These are phyloP conservation scores for Tapera naevia DNA, from an alignment of 2,797 vertebrate genomes.

Conservation along the genomic window DNA sequence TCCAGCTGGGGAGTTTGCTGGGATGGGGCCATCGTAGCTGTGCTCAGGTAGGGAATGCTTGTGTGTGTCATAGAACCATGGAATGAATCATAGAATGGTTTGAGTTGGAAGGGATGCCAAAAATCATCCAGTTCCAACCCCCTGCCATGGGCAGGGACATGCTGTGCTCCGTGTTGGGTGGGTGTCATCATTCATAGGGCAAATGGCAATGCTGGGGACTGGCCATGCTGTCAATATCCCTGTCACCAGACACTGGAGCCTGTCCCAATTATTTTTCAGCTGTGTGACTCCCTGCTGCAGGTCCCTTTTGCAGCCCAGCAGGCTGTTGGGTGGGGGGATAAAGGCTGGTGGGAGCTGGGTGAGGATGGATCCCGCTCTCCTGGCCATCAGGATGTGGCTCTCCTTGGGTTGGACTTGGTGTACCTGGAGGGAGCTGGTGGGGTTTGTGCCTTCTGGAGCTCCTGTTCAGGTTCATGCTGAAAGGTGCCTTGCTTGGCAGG, in stretches of 20 bases:
- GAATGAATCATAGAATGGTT: no score
- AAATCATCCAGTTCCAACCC: no score
- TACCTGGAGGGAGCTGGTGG: not conserved
- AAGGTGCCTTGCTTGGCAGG: not conserved
- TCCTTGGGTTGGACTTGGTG: not conserved
- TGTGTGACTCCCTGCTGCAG: not conserved
- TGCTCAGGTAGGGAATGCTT: rapidly evolving
- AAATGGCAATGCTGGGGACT: not conserved
- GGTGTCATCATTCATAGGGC: not conserved
- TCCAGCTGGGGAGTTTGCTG: not conserved
- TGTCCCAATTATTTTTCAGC: not conserved
- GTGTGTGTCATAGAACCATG: no score
- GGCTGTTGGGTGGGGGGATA: no score
- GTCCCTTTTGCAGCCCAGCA: rapidly evolving
- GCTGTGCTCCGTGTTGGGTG: not conserved
- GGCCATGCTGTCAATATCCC: no score
- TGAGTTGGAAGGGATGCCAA: no score
- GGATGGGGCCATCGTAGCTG: rapidly evolving
- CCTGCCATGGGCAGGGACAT: no score
- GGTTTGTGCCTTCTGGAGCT: not conserved
- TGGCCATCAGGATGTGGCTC: rapidly evolving
- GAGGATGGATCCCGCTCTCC: not conserved
- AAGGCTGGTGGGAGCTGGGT: not conserved
- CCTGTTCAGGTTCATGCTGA: not conserved
- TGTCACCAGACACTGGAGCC: not conserved